phyloP scores from a whole-genome alignment of 2,113 vertebrate genomes.

The Terrapene triunguis region DNA sequence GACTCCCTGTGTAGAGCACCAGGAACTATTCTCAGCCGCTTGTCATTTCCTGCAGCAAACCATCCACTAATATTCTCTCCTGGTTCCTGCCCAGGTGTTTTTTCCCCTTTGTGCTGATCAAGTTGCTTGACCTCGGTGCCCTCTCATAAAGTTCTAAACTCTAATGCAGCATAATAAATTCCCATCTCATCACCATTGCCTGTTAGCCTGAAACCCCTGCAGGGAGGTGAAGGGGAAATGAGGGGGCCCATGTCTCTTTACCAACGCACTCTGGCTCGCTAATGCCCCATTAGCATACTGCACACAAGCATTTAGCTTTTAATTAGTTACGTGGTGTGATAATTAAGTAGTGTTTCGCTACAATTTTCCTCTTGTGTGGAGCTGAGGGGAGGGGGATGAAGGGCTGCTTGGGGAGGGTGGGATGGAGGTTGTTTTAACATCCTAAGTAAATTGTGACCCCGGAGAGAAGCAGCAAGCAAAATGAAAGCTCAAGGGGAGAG shows the following conservation, averaged over 20 bases:
- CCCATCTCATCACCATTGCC: conserved; percentile 75
- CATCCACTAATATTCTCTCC: background rate
- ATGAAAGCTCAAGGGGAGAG: conserved; percentile 13
- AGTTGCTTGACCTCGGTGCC: conserved; percentile 70
- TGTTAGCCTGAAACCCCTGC: conserved; percentile 70
- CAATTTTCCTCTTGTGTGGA: conserved; percentile 74
- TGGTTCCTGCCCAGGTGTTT: conserved; percentile 44
- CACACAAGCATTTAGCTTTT: conserved; percentile 77
- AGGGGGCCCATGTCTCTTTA: conserved; percentile 67
- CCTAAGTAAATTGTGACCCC: conserved; percentile 75
- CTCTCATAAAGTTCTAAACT: conserved; percentile 72
- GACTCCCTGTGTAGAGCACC: background rate
- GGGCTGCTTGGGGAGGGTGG: conserved; percentile 43
- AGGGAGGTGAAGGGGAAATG: conserved; percentile 73
- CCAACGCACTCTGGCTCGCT: conserved; percentile 72
- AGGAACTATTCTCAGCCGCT: background rate
- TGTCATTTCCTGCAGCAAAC: conserved; percentile 37
- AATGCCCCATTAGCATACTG: conserved; percentile 82
- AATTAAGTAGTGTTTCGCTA: conserved; percentile 82
- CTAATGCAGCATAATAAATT: conserved; percentile 77
- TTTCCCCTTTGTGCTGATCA: conserved; percentile 49
- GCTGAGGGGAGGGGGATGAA: conserved; percentile 33
- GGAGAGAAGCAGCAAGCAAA: conserved; percentile 70
- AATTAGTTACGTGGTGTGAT: conserved; percentile 85
- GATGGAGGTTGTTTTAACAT: conserved; percentile 64